phyloP scores from a whole-genome alignment of 23 tunicate genomes.

The Halocynthia aurantium region DNA sequence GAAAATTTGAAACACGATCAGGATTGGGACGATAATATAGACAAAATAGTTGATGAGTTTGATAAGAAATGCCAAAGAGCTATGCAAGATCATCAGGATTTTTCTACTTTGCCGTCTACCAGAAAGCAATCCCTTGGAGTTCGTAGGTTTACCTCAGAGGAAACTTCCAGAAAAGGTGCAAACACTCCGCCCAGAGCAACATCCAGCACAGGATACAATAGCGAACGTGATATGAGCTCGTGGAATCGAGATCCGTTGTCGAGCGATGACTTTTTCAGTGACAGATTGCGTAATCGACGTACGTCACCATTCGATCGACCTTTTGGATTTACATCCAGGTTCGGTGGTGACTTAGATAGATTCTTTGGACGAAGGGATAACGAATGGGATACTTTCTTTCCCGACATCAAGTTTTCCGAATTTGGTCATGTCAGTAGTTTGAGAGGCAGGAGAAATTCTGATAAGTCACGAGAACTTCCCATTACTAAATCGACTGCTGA shows the following conservation, averaged over 20 bases:
- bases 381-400: constrained; percentile 29
- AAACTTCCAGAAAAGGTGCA: constrained; percentile 6
- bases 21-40: constrained; percentile 12
- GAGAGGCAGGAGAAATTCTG: background rate
- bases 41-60: constrained; percentile 11
- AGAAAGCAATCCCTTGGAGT: constrained; percentile 9
- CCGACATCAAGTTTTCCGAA: constrained; percentile 21
- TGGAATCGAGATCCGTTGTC: constrained; percentile 12
- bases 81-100: background rate
- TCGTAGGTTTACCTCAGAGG: constrained; percentile 10
- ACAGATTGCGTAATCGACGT: constrained; percentile 12
- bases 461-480: background rate
- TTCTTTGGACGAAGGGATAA: constrained; percentile 15
- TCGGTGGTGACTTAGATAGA: constrained; percentile 18
- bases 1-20: background rate
- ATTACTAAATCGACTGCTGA: background rate
- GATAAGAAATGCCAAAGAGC: constrained; percentile 8
- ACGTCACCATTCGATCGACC: background rate
- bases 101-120: background rate
- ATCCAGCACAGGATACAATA: background rate
- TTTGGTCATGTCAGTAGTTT: constrained; percentile 4
- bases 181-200: constrained; percentile 3
- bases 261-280: constrained; percentile 12
- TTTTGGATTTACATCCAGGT: constrained; percentile 7
- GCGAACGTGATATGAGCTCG: constrained; percentile 1